Conservation (phyloP, 2,113 vertebrate genomes). For the Cranoglanis bouderius region DNA sequence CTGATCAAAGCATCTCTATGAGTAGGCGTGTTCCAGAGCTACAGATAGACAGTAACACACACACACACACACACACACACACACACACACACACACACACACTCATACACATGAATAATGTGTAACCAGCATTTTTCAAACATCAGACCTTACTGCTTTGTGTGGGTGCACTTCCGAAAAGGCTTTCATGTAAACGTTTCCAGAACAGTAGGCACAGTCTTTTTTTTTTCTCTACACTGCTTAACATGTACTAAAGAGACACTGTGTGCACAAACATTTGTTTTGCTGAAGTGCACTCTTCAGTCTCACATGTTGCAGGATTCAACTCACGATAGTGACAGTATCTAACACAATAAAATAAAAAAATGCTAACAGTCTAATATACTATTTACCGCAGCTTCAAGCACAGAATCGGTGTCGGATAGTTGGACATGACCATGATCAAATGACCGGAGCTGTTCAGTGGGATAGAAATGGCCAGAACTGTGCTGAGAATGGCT, state of each 20-base stretch:
- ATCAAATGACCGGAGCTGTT: conserved; percentile 78
- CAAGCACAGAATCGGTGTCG: conserved; percentile 95
- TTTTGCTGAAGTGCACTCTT: conserved; percentile 29
- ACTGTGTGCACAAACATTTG: conserved; percentile 40
- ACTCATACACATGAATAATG: conserved; percentile 25
- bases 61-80: neutral
- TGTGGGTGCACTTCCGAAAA: conserved; percentile 53
- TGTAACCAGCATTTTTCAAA: conserved; percentile 44
- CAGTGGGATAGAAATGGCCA: conserved; percentile 55
- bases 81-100: neutral
- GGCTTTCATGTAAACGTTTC: conserved; percentile 69
- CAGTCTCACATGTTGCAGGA: conserved; percentile 9
- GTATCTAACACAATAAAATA: conserved; percentile 47
- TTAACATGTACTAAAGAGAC: conserved; percentile 49
- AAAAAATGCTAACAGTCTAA: conserved; percentile 87
- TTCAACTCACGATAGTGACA: conserved; percentile 37
- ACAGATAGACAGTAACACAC: neutral
- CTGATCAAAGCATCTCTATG: conserved; percentile 22
- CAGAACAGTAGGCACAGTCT: conserved; percentile 70
- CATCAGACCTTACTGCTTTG: conserved; percentile 28
- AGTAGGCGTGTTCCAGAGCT: conserved; percentile 24
- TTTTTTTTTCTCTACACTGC: conserved; percentile 44
- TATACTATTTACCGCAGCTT: conserved; percentile 99
- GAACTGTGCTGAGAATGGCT: conserved; percentile 55
- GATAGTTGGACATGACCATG: conserved; percentile 76